Conservation (phyloP, 2,113 vertebrate genomes). For the Protobothrops flavoviridis region DNA sequence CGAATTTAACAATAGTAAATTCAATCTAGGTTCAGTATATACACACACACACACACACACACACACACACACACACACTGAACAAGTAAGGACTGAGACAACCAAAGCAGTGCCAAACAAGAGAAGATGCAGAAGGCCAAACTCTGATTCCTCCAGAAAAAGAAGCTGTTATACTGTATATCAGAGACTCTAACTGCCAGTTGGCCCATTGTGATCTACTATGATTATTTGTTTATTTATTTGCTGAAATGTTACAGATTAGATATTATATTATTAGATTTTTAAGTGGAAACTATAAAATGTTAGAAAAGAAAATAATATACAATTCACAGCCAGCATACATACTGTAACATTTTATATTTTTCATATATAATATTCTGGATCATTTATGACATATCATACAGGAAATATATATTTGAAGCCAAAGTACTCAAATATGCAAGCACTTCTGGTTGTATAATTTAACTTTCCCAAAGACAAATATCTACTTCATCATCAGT, state of each 20-base stretch:
- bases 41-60: too few relatives aligned
- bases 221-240: neutral
- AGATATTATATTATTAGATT: neutral
- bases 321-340: neutral
- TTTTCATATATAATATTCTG: neutral
- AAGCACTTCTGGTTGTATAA: neutral
- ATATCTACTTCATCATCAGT: neutral
- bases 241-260: neutral
- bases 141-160: neutral
- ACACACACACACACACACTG: too few relatives aligned
- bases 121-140: neutral
- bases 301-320: neutral
- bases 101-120: neutral
- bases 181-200: neutral
- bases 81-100: neutral
- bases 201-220: neutral
- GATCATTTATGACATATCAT: neutral
- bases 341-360: neutral
- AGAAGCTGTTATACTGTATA: neutral
- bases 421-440: neutral
- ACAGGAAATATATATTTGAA: neutral
- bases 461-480: neutral
- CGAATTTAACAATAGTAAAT: neutral
- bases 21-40: neutral
- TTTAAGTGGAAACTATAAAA: neutral